These are phyloP conservation scores for Hyppa rectilinea DNA, from an alignment of 2,888 invertebrate genomes.

Conservation along the genomic window DNA sequence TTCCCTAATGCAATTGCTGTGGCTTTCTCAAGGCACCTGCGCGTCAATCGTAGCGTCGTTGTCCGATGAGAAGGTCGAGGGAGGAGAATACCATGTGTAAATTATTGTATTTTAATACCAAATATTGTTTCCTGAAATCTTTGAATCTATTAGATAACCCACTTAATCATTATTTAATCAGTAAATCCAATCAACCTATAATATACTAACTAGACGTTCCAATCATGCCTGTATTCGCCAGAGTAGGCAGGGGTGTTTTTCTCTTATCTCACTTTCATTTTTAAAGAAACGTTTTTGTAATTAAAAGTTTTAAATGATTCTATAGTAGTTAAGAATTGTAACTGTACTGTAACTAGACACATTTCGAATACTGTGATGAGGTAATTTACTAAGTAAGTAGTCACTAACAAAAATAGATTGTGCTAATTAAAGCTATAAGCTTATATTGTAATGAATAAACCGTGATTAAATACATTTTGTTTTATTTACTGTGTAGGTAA, in stretches of 20 bases:
- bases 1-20: conserved; percentile 91
- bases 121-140: neutral
- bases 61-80: conserved; percentile 93
- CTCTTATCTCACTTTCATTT: neutral
- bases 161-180: neutral
- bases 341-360: conserved; percentile 29
- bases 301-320: too few species aligned
- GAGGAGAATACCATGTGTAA: conserved; percentile 93
- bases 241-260: neutral
- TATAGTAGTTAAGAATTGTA: conserved; percentile 8
- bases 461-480: conserved; percentile 16
- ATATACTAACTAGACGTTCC: neutral
- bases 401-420: conserved; percentile 31
- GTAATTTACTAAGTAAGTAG: conserved; percentile 35
- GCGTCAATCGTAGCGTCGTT: conserved; percentile 91
- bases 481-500: conserved; percentile 9
- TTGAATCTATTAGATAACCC: neutral
- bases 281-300: too few species aligned
- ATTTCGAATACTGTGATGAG: conserved; percentile 56
- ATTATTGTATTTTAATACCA: conserved; percentile 21
- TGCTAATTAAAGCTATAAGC: conserved; percentile 34
- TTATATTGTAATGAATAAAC: conserved; percentile 32
- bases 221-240: neutral
- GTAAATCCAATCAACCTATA: conserved; percentile 5
- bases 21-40: conserved; percentile 92